These are phyloP conservation scores for Flabesymbios commensalis DNA, from an alignment of 2,888 invertebrate genomes.

Conservation along the genomic window DNA sequence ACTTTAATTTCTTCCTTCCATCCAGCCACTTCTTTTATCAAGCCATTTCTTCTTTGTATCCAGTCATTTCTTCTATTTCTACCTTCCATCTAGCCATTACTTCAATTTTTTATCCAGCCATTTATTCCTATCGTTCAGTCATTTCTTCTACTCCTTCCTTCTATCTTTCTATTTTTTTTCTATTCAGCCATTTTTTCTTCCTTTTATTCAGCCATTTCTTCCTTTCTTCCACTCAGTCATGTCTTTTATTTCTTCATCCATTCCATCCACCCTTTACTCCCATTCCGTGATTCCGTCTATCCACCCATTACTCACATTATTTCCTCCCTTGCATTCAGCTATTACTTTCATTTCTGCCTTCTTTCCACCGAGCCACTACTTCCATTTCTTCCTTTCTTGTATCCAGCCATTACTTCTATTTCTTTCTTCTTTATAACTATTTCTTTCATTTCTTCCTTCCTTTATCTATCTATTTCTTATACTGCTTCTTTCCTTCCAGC, in stretches of 20 bases:
- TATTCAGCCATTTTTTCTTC: neutral
- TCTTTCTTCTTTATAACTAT: neutral
- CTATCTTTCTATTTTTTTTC: neutral
- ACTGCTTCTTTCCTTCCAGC: neutral
- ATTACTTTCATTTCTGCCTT: neutral
- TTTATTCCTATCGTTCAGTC: too few relatives aligned
- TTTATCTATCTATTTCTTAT: neutral
- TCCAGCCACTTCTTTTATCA: too few relatives aligned
- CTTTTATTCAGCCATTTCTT: neutral
- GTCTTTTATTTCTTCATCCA: neutral
- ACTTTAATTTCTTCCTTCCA: too few relatives aligned
- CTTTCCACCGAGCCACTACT: neutral
- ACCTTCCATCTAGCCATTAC: too few relatives aligned
- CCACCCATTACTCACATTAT: neutral
- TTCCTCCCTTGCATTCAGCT: neutral
- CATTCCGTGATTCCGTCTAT: neutral
- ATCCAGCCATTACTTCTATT: neutral
- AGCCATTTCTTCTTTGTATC: too few relatives aligned
- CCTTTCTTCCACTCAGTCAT: neutral
- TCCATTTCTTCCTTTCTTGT: too few relatives aligned
- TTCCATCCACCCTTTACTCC: neutral
- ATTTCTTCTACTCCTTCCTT: too few relatives aligned
- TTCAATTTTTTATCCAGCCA: too few relatives aligned
- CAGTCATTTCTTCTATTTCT: too few relatives aligned
- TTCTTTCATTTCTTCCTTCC: constrained; percentile 3